A percentile compares a stretch with the other conserved stretches of the same genome.
Conservation (phyloP, 64 coral and sea anemone genomes). For the Stichodactyla helianthus region DNA sequence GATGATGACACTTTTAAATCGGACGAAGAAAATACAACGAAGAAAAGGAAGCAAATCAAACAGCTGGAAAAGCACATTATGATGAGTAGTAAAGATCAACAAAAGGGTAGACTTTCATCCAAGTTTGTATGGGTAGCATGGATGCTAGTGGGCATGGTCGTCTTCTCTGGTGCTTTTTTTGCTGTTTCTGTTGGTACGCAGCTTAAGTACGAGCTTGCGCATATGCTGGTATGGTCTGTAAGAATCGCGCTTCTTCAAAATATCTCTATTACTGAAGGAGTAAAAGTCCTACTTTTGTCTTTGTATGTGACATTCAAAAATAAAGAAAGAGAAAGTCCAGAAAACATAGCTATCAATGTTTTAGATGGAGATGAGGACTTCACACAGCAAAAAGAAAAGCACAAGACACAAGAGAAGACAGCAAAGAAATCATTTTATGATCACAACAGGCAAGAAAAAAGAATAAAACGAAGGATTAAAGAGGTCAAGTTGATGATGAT, state of each 20-base stretch:
- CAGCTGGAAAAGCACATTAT: not conserved
- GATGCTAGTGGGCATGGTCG: conserved; percentile 18
- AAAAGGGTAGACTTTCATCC: conserved; percentile 31
- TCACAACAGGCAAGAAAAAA: not conserved
- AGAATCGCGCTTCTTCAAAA: conserved; percentile 46
- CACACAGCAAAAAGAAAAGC: not conserved
- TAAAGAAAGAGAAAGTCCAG: not conserved
- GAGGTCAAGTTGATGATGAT: not conserved
- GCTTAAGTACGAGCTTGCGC: conserved; percentile 21
- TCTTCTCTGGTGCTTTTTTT: conserved; percentile 34
- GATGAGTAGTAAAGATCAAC: not conserved
- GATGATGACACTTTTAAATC: not conserved
- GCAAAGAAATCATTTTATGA: too few relatives aligned
- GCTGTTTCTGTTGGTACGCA: conserved; percentile 45
- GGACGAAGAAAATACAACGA: too few relatives aligned
- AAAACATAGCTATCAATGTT: not conserved
- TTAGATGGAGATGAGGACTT: not conserved
- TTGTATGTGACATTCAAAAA: conserved; percentile 22
- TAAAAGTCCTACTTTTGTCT: conserved; percentile 42
- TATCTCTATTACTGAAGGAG: conserved; percentile 44
- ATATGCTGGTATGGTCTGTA: conserved; percentile 40
- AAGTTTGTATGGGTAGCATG: conserved; percentile 50
- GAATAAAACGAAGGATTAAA: not conserved
- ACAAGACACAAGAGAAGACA: not conserved
- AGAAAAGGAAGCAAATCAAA: not conserved